phyloP scores from a whole-genome alignment of 1,140 invertebrate genomes.

The Parasteatoda tepidariorum region DNA sequence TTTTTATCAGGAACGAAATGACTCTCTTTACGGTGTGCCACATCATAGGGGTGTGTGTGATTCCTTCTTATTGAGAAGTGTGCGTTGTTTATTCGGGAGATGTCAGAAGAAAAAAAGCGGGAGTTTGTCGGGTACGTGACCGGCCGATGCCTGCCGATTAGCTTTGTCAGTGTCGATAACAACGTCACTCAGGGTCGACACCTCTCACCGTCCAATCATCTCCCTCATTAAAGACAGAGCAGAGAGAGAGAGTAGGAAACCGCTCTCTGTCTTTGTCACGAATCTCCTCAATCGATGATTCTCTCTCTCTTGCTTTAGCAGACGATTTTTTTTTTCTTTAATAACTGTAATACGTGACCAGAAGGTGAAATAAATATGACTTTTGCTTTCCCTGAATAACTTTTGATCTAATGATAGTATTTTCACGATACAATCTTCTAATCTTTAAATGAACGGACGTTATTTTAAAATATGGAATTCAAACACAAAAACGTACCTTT shows the following conservation, averaged over 20 bases:
- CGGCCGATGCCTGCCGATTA: conserved; percentile 5
- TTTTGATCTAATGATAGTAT: too few relatives aligned
- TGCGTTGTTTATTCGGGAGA: background rate
- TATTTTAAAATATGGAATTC: too few relatives aligned
- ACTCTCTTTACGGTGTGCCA: background rate
- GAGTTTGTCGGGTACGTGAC: conserved; percentile 23
- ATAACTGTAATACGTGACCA: background rate
- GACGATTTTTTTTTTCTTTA: background rate
- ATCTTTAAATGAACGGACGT: too few relatives aligned
- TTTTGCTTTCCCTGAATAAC: background rate
- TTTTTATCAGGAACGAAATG: background rate
- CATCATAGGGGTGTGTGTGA: background rate
- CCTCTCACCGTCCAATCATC: conserved; percentile 48
- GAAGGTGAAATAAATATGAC: background rate
- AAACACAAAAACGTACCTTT: too few relatives aligned
- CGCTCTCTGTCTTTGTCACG: conserved; percentile 5
- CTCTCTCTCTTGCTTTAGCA: background rate
- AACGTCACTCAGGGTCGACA: conserved; percentile 50
- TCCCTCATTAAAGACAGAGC: background rate
- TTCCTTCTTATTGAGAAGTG: conserved; percentile 7
- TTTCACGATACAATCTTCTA: too few relatives aligned
- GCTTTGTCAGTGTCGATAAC: conserved; percentile 59
- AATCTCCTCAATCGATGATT: background rate
- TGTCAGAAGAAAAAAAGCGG: conserved; percentile 26
- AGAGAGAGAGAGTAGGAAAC: background rate